Evolutionary conservation across 53 echinoderm and acorn worm species (phyloP), one percentile per base, ranked within the genome.

Genomic region (Arbacia lixula): DNA sequence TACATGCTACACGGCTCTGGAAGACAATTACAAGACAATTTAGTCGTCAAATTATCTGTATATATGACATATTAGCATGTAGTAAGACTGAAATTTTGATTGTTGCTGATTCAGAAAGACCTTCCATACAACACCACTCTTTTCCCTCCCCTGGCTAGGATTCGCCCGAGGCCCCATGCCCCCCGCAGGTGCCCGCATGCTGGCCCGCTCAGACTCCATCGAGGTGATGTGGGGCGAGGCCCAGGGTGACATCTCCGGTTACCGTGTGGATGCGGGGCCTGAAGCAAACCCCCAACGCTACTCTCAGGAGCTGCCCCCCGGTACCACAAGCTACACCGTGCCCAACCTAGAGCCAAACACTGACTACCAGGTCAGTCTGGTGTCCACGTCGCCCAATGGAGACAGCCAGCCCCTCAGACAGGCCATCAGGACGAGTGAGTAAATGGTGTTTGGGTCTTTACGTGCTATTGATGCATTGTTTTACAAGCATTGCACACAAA

Each of bases 341-440:
- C 9, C 8, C 6, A 41, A 55, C 60, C 60, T 78, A 22, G 41
- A 57, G 3, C 78, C 78, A 34, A 19, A 78, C 40, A 58, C 60
- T 16, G 78, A 78, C 27, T 78, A 78, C 60, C 60, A 78, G 58
- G 78, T 78, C 38, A 78, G 31, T 56, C 78, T 78, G 16, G 78
- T 78, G 14, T 36, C 78, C 22, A 56, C 26, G 25, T 36, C 57
- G 19, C 2, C 25, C 3, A 37, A 37, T 78, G 78, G 60, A 24
- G 78, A 78, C 26, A 78, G 78, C 12, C 57, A 56, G 58, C 78
- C 78, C 1, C 22, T 78, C 2, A 60, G 11, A 78, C 55, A 22
- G 19, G 9, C 22, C 1, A 33, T 54, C 21, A 60, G 78, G 55
- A 78, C 78, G 36, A 16, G 78, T 55, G 10, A 57, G 58, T 57